Evolutionary conservation across 2,113 vertebrate species (phyloP), one percentile per base, ranked within the genome.

Genomic region (Ochotona curzoniae): DNA sequence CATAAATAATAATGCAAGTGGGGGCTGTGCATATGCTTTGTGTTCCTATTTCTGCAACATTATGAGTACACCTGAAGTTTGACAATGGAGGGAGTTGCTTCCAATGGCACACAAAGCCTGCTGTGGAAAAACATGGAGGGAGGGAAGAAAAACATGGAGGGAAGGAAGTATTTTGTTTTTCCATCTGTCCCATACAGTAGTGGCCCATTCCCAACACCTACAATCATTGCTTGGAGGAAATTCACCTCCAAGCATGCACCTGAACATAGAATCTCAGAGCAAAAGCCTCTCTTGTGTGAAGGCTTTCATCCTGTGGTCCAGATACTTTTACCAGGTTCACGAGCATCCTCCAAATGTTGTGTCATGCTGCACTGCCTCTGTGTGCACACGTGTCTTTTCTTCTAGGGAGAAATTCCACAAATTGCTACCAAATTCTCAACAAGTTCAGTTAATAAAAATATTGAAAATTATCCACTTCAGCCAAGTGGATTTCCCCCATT

Each of bases 31-130:
- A 64, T 86, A 18, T 87, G 78, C 2, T 1, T n/a, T 2, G 28
- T 0, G 44, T 69, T 66, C 94, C 84, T 88, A 15, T 91, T 95
- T 96, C 86, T 64, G 92, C 87, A 84, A 28, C 17, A 0, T 74
- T 95, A 85, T 23, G 10, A 79, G 78, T 1, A 64, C 94, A 94
- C 94, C 95, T 94, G 93, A 96, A 93, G 79, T 80, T 28, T 17
- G 57, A 91, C 35, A 51, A 82, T 69, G 63, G 51, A 51, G 44
- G 66, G 63, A 23, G 67, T 90, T 60, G 54, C 64, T 87, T 88
- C 38, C 70, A 88, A 54, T 15, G 85, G 64, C 76, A 90, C 54
- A 23, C 35, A 71, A 95, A 89, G 35, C 14, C 67, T 61, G 4
- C 87, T 88, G 44, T 86, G 63, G 38, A 44, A 91, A 82, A 88